A percentile compares a stretch with the other conserved stretches of the same genome.
These are phyloP conservation scores for Melieria picta DNA, from an alignment of 2,888 invertebrate genomes.

Conservation along the genomic window DNA sequence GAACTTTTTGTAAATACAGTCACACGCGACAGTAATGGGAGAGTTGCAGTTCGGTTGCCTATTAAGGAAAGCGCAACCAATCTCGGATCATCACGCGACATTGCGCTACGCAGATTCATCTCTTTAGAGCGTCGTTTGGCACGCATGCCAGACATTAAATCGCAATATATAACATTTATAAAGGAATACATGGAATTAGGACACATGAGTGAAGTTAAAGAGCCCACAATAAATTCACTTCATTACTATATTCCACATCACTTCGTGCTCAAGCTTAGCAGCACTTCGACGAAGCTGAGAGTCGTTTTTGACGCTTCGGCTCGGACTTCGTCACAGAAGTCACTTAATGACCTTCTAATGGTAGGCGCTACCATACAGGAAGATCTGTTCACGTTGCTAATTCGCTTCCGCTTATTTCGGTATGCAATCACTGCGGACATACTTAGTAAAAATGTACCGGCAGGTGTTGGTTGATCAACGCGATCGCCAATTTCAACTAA, in stretches of 20 bases:
- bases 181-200: slow-evolving; percentile 57
- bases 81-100: slow-evolving; percentile 37
- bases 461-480: slow-evolving; percentile 20
- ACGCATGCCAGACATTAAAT: slow-evolving; percentile 24
- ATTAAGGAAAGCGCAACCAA: slow-evolving; percentile 34
- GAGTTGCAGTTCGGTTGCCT: slow-evolving; percentile 34
- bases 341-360: slow-evolving; percentile 33
- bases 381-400: slow-evolving; percentile 27
- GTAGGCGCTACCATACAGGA: slow-evolving; percentile 35
- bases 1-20: slow-evolving; percentile 24
- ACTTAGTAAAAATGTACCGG: slow-evolving; percentile 24
- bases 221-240: slow-evolving; percentile 27
- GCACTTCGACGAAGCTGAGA: slow-evolving; percentile 25
- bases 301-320: slow-evolving; percentile 37
- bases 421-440: slow-evolving; percentile 8
- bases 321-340: slow-evolving; percentile 7
- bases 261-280: slow-evolving; percentile 31
- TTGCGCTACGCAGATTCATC: slow-evolving; percentile 32
- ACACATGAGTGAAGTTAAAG: slow-evolving; percentile 53
- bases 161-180: slow-evolving; percentile 39
- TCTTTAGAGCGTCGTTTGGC: slow-evolving; percentile 34
- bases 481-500: background rate
- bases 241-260: slow-evolving; percentile 35
- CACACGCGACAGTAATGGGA: background rate
- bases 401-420: slow-evolving; percentile 19